A percentile compares a stretch with the other conserved stretches of the same genome.
These are phyloP conservation scores for Cantharis lateralis DNA, from an alignment of 2,888 invertebrate species.

Conservation along the genomic window DNA sequence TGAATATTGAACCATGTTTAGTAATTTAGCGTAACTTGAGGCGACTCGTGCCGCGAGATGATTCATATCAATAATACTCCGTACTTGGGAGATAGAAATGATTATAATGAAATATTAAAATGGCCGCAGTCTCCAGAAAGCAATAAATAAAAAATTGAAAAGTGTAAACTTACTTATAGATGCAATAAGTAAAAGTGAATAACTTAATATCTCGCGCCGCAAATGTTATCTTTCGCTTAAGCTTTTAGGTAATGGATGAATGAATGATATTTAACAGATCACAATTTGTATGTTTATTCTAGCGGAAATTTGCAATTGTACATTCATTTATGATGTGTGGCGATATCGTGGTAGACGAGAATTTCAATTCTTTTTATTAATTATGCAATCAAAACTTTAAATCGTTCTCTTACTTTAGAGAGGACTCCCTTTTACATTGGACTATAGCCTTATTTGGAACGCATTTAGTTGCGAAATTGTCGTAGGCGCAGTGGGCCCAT, in stretches of 20 bases:
- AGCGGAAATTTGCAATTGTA: constrained; percentile 19
- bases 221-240: neutral
- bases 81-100: constrained; percentile 26
- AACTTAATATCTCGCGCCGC: neutral
- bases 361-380: constrained; percentile 6
- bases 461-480: neutral
- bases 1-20: constrained; percentile 38
- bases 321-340: constrained; percentile 7
- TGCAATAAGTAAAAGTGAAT: constrained; percentile 5
- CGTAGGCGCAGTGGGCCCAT: neutral
- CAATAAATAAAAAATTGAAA: constrained; percentile 18
- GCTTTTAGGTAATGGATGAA: neutral
- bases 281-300: constrained; percentile 21
- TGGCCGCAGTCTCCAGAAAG: constrained; percentile 18
- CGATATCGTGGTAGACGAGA: constrained; percentile 2
- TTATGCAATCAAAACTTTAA: constrained; percentile 21
- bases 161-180: constrained; percentile 10
- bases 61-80: constrained; percentile 38
- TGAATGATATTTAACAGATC: neutral
- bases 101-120: constrained; percentile 29
- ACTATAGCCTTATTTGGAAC: neutral
- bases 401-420: constrained; percentile 1
- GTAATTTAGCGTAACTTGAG: constrained; percentile 41
- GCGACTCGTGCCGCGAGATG: constrained; percentile 42
- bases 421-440: neutral